These are phyloP conservation scores for Thamnaconus septentrionalis DNA, from an alignment of 2,113 vertebrate species.

Conservation along the genomic window DNA sequence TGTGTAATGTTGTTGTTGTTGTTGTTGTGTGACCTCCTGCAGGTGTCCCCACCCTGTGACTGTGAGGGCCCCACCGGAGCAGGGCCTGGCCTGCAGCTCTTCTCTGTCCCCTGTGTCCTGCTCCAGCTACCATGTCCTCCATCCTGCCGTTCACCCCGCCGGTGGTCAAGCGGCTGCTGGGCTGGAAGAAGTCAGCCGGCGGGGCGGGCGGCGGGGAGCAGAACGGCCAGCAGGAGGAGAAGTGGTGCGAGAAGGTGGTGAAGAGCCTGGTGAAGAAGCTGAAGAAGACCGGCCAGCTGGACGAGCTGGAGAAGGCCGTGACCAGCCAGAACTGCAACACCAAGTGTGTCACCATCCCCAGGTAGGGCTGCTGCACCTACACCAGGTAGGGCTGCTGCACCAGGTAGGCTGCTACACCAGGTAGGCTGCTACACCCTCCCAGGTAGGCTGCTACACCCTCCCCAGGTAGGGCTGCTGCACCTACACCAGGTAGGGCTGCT, in stretches of 20 bases:
- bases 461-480: conserved; percentile 76
- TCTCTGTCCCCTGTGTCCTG: no score
- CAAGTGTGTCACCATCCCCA: conserved; percentile 98
- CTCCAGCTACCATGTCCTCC: conserved; percentile 85
- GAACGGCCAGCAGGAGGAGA: conserved; percentile 93
- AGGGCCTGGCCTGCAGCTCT: no score
- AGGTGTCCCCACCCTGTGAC: conserved; percentile 20
- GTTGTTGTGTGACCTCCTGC: conserved; percentile 12
- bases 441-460: no score
- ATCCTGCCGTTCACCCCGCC: conserved; percentile 98
- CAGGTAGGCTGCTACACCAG: conserved; percentile 69
- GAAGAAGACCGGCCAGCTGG: conserved; percentile 96
- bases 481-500: no score
- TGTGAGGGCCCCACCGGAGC: not conserved
- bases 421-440: no score
- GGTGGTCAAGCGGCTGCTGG: conserved; percentile 95
- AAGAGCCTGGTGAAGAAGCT: conserved; percentile 98
- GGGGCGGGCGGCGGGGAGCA: conserved; percentile 87
- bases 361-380: conserved; percentile 73
- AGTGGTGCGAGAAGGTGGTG: conserved; percentile 98
- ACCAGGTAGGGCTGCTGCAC: conserved; percentile 24
- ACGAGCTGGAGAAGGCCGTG: conserved; percentile 98
- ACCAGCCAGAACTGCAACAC: conserved; percentile 98
- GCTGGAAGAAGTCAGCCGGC: conserved; percentile 94
- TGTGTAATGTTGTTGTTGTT: no score